A percentile compares a stretch with the other conserved stretches of the same genome.
Conservation (phyloP, 1,140 invertebrate genomes). For the Gryon sp. region DNA sequence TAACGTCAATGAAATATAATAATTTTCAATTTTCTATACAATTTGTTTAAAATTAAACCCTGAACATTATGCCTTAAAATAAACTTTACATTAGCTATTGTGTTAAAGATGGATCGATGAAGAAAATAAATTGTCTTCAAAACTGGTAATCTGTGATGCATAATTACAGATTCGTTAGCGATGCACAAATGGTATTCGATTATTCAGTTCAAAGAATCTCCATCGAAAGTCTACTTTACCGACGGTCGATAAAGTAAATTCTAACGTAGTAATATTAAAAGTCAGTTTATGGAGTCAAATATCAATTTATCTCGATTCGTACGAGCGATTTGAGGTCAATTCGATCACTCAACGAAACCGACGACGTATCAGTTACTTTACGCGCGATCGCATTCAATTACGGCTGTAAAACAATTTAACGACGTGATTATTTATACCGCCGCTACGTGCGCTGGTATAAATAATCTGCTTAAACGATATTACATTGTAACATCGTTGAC, state of each 20-base stretch:
- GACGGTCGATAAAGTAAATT: background rate
- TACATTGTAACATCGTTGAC: conserved; percentile 41
- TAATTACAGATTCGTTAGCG: too few relatives aligned
- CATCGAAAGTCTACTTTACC: background rate
- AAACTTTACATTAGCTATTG: too few relatives aligned
- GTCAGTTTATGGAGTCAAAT: background rate
- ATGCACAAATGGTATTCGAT: too few relatives aligned
- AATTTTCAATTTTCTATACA: too few relatives aligned
- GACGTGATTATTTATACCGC: conserved; percentile 48
- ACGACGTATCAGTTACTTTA: conserved; percentile 57
- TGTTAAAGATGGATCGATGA: too few relatives aligned
- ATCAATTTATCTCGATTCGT: conserved; percentile 13
- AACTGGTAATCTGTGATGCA: too few relatives aligned
- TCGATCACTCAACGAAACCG: conserved; percentile 23
- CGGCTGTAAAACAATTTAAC: conserved; percentile 60
- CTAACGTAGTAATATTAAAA: background rate
- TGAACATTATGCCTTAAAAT: too few relatives aligned
- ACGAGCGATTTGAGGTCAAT: conserved; percentile 40
- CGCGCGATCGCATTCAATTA: conserved; percentile 58
- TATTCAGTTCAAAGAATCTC: too few relatives aligned
- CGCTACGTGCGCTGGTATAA: conserved; percentile 23
- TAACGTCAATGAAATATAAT: too few relatives aligned
- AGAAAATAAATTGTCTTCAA: too few relatives aligned
- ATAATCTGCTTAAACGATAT: conserved; percentile 44
- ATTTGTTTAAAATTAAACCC: too few relatives aligned